A percentile compares a stretch with the other conserved stretches of the same genome.
Conservation (phyloP, 2,113 vertebrate species). For the Rhabdomys dilectus region DNA sequence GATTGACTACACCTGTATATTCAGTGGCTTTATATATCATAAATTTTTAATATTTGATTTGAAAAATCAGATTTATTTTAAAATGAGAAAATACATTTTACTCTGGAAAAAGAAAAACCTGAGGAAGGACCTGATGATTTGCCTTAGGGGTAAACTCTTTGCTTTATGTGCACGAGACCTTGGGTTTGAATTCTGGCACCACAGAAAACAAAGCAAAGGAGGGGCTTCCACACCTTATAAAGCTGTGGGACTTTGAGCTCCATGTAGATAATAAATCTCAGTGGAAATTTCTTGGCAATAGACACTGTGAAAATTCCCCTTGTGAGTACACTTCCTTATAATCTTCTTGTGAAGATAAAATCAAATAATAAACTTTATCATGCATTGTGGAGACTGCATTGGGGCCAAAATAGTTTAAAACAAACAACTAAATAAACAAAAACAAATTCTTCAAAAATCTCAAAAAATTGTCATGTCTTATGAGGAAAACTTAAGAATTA, state of each 20-base stretch:
- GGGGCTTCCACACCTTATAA: neutral
- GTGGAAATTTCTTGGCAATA: conserved; percentile 40
- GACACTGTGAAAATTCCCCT: neutral
- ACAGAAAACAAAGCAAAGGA: neutral
- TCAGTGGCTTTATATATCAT: neutral
- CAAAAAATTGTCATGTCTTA: neutral
- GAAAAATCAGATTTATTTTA: neutral
- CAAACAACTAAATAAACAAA: neutral
- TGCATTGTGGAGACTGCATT: neutral
- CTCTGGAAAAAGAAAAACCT: neutral
- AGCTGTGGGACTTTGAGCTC: neutral
- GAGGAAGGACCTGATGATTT: neutral
- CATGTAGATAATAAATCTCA: conserved; percentile 44
- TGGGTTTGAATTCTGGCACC: neutral
- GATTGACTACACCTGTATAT: neutral
- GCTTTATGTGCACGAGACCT: neutral
- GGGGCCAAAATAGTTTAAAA: neutral
- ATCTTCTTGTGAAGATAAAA: neutral
- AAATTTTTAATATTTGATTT: neutral
- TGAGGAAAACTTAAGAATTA: neutral
- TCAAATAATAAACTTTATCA: neutral
- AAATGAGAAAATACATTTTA: neutral
- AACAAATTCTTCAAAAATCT: neutral
- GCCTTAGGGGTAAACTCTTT: neutral
- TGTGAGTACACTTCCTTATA: neutral